Evolutionary conservation across 2,888 invertebrate species (phyloP).

Genomic region (Apamea epomidion): DNA sequence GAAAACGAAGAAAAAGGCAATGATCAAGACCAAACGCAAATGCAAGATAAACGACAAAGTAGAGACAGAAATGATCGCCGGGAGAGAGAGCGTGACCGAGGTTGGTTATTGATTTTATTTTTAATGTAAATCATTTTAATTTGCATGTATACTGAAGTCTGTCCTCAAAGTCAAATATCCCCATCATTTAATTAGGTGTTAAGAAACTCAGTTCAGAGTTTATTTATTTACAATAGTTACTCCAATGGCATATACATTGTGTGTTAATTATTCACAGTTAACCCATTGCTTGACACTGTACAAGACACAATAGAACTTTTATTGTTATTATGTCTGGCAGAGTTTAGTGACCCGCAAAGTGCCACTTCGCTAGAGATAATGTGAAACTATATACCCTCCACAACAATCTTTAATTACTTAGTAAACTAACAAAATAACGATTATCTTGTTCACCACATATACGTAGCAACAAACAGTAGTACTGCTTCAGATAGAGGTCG

Average conservation of each 20-base stretch:
- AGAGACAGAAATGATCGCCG: constrained; percentile 56
- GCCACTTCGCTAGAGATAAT: too few species aligned
- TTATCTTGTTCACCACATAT: not conserved
- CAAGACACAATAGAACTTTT: too few species aligned
- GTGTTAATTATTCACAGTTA: not conserved
- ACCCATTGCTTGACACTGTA: too few species aligned
- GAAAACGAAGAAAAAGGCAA: constrained; percentile 30
- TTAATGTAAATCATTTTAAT: not conserved
- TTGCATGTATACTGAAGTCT: not conserved
- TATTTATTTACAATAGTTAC: too few species aligned
- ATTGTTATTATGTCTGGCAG: too few species aligned
- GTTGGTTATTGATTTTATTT: constrained; percentile 14
- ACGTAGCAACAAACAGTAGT: not conserved
- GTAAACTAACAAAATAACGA: not conserved
- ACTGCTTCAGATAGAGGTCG: constrained; percentile 54
- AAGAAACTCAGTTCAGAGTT: not conserved
- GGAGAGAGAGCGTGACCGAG: constrained; percentile 60
- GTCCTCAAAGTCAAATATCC: not conserved
- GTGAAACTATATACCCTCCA: too few species aligned
- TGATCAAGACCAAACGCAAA: constrained; percentile 28
- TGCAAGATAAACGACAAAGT: constrained; percentile 27
- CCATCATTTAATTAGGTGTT: not conserved
- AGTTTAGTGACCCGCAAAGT: too few species aligned
- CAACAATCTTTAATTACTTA: not conserved
- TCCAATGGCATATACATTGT: not conserved